Evolutionary conservation across 1,140 invertebrate genomes (phyloP).

Genomic region (Theocolax elegans): DNA sequence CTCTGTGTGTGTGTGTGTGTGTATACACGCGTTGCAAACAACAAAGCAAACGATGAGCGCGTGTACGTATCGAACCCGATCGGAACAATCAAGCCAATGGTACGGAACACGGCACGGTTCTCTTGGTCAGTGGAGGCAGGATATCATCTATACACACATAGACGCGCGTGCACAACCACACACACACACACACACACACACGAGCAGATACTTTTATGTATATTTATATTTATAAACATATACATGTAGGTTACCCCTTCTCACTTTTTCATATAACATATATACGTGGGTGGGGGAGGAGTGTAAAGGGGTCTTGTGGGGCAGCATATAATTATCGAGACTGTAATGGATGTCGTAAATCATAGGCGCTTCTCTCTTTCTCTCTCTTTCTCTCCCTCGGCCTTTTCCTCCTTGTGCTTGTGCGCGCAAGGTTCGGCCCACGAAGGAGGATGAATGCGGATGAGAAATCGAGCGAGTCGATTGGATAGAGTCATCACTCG

Average conservation of each 20-base stretch:
- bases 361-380: constrained; percentile 65
- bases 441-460: constrained; percentile 60
- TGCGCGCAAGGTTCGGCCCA: constrained; percentile 55
- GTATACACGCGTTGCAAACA: neutral
- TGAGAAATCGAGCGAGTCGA: constrained; percentile 63
- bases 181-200: neutral
- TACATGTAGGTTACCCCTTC: neutral
- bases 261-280: neutral
- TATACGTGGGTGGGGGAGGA: constrained; percentile 40
- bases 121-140: constrained; percentile 55
- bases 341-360: constrained; percentile 66
- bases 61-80: constrained; percentile 42
- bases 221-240: constrained; percentile 35
- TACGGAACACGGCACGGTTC: constrained; percentile 47
- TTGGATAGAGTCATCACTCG: constrained; percentile 68
- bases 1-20: no score
- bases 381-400: constrained; percentile 47
- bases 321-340: constrained; percentile 67
- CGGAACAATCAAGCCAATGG: constrained; percentile 51
- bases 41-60: neutral
- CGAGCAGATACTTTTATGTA: no score
- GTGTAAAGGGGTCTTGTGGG: constrained; percentile 40
- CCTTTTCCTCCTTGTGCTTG: neutral
- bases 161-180: neutral
- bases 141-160: constrained; percentile 55